Evolutionary conservation across 2,888 invertebrate genomes (phyloP).

Genomic region (Erynnis tages): DNA sequence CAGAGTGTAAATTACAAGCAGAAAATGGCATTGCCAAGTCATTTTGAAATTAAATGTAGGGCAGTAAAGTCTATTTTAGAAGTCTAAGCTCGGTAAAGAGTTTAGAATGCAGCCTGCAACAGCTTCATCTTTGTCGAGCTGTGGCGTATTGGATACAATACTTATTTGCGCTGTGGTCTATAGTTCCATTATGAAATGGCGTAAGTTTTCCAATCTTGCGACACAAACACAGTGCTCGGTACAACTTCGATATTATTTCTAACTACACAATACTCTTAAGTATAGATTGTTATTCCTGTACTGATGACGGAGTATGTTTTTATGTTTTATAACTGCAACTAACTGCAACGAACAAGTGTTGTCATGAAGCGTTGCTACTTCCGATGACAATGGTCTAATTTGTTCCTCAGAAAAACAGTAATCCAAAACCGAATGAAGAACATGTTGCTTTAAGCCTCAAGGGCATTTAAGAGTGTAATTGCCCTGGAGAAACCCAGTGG

Average conservation of each 20-base stretch:
- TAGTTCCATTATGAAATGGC: constrained; percentile 19
- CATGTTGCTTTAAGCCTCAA: too few relatives aligned
- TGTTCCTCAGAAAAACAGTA: too few relatives aligned
- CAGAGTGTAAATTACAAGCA: constrained; percentile 24
- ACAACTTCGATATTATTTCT: constrained; percentile 14
- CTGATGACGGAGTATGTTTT: background rate
- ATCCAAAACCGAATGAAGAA: too few relatives aligned
- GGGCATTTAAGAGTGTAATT: too few relatives aligned
- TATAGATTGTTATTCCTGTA: constrained; percentile 1
- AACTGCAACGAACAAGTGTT: too few relatives aligned
- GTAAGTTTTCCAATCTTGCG: constrained; percentile 22
- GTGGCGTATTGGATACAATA: constrained; percentile 24
- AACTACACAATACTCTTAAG: background rate
- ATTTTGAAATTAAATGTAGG: background rate
- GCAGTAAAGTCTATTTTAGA: constrained; percentile 3
- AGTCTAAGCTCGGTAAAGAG: background rate
- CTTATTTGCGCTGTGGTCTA: constrained; percentile 23
- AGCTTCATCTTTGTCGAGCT: constrained; percentile 18
- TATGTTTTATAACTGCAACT: too few relatives aligned
- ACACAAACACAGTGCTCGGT: constrained; percentile 5
- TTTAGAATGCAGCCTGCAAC: constrained; percentile 20
- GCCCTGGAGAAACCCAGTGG: too few relatives aligned
- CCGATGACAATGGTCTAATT: too few relatives aligned
- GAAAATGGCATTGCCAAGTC: background rate
- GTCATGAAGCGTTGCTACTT: too few relatives aligned